Base-by-base conservation (phyloP, 2,797 vertebrate genomes). In the Delichon dasypus region DNA sequence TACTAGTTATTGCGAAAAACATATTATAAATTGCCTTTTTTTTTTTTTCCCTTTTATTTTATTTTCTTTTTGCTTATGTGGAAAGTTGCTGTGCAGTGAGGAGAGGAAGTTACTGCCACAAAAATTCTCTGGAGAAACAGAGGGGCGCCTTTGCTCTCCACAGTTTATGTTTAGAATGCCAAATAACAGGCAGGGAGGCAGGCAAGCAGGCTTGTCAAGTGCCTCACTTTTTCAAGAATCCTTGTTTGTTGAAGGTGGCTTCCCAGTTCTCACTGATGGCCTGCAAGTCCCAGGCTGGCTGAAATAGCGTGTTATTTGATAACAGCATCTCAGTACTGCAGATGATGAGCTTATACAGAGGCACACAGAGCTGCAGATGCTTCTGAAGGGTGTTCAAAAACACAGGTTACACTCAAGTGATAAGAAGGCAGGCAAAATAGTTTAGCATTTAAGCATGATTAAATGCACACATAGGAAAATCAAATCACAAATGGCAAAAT, bases 1-100 rank as follows among this genome's bases (percentile, higher is more conserved):
- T 91, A 87, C 82, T 84, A 89, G 80, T 90, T 94, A 96, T 85
- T 90, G 90, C 91, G 82, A 88, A 91, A 94, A 96, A 94, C 87
- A 89, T 85, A 95, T 95, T 93, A 90, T 90, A 92, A 93, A 91
- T 79, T 54, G 30, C 55, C 66, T 85, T 64, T 47, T 72, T 85
- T 95, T 6, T 7, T 26, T 22, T 55, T 84, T 40, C 72, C 72
- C 76, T 66, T 44, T 65, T 64, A 38, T 38, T 38, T 38, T 38
- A 38, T 47, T 61, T 53, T 22, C 22, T 30, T 70, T 54, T 30
- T 2, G 1, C 16, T 86, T 42, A 42, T n/a, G 30, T 73, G 85
- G 66, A 71, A 90, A 40, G 15, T 74, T 80, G 47, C 44, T 76
- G 22, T 27, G 42, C 84, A 48, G 58, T 54, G 70, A 81, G 54